Percentiles rank a stretch among this genome's conserved stretches.
Evolutionary conservation across 2,113 vertebrate species (phyloP).

Genomic region (Serinus canaria): DNA sequence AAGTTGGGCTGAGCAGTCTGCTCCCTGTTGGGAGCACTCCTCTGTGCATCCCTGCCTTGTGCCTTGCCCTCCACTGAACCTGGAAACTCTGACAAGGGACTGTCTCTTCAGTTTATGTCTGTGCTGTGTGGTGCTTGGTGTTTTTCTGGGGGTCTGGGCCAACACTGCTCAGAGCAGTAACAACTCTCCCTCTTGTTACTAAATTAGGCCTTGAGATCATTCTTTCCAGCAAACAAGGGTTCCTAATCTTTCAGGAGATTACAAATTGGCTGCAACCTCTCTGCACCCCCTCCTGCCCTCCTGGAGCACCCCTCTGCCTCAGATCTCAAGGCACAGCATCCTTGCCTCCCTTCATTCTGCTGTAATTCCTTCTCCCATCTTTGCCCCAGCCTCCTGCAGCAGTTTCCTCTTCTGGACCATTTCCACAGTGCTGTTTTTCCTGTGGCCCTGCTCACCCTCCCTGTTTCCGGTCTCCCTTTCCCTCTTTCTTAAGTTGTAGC

Average conservation of each 20-base stretch:
- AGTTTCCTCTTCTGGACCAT: not conserved
- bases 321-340: not conserved
- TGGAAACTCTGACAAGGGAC: not conserved
- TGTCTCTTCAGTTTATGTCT: not conserved
- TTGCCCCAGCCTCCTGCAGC: not conserved
- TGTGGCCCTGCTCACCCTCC: not conserved
- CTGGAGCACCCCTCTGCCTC: not conserved
- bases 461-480: not conserved
- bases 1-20: not conserved
- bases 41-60: not conserved
- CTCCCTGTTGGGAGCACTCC: not conserved
- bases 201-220: not conserved
- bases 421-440: not conserved
- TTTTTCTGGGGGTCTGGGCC: not conserved
- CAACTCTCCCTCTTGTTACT: constrained; percentile 3
- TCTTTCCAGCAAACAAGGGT: constrained; percentile 23
- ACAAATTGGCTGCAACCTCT: not conserved
- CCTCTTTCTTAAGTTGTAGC: not conserved
- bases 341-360: not conserved
- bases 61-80: not conserved
- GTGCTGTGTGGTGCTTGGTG: not conserved
- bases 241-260: constrained; percentile 21
- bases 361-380: not conserved
- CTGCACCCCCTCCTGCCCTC: not conserved
- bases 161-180: not conserved